Percentiles rank a stretch among this genome's conserved stretches.
These are phyloP conservation scores for Ylistrum balloti DNA, from an alignment of 1,140 invertebrate genomes.

Conservation along the genomic window DNA sequence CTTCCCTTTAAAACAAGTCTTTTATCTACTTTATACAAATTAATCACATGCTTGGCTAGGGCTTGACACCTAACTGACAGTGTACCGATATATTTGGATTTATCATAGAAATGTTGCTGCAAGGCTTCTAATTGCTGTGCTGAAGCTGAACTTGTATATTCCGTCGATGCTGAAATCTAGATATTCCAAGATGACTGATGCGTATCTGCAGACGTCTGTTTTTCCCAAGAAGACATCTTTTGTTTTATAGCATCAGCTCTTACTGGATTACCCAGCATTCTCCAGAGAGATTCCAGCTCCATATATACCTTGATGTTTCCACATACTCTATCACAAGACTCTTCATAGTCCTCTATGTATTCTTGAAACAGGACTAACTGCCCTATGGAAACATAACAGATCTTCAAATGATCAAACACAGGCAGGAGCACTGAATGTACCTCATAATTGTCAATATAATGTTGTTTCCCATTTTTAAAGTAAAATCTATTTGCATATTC, in stretches of 20 bases:
- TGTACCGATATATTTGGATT: too few species aligned
- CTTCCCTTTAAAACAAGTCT: too few species aligned
- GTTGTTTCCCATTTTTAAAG: neutral
- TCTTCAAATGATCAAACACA: neutral
- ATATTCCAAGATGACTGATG: neutral
- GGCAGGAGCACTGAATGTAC: neutral
- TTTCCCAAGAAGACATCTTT: slow-evolving; percentile 1
- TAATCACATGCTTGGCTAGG: too few species aligned
- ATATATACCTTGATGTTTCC: neutral
- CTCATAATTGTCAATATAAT: neutral
- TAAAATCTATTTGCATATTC: neutral
- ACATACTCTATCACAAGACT: neutral
- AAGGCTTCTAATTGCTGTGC: too few species aligned
- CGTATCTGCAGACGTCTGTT: neutral
- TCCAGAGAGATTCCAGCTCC: neutral
- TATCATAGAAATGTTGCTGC: too few species aligned
- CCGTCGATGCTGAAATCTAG: neutral
- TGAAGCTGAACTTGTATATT: too few species aligned
- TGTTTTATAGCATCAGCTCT: neutral
- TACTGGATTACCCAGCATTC: neutral
- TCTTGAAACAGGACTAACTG: neutral
- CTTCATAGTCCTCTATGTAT: neutral
- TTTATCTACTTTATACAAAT: too few species aligned
- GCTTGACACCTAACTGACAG: too few species aligned
- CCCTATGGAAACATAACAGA: neutral